Evolutionary conservation across 2,888 invertebrate species (phyloP), one percentile per base, ranked within the genome.

Genomic region (Leucozona laternaria): DNA sequence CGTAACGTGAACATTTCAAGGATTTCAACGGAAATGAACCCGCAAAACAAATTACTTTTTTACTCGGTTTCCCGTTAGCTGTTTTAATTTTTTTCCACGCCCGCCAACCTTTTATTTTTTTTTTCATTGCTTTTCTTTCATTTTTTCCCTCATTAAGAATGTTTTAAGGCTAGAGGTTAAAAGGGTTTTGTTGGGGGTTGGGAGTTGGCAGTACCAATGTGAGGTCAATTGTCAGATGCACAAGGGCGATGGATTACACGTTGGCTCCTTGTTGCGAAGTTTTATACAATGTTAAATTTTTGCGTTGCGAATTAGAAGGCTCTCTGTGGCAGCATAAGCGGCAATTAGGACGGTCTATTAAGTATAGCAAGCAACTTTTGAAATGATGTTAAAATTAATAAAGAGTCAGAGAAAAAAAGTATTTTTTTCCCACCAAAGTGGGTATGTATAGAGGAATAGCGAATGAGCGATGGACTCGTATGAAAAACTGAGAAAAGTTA

Each of bases 191-290:
- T 11, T 37, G 34, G 25, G 50, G 10, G 8, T 7, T n/a, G 20
- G 60, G 25, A 3, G 6, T 8, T 17, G 22, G 25, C 7, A 17
- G 25, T 48, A 68, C 28, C 34, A 68, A 50, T 50, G 53, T 28
- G 50, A 77, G 80, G 72, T 80, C 85, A 85, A 80, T 85, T 85
- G 85, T 85, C 80, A 85, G 85, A 73, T 85, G 85, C 85, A 85
- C 58, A 43, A 77, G 80, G 72, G 77, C 77, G 68, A 72, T 85
- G 85, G 73, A 85, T 72, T 85, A 77, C 76, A 62, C 50, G 60
- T 50, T 72, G 60, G 78, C 37, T 40, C 22, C 66, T 58, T 43
- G 60, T 34, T 60, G 58, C 20, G 62, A 40, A 68, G 50, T 68
- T 50, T 50, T 68, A 37, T 70, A 73, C 45, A 83, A 62, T 78